A percentile compares a stretch with the other conserved stretches of the same genome.
These are phyloP conservation scores for Lasioglossum leucozonium DNA, from an alignment of 2,888 invertebrate species.

Conservation along the genomic window DNA sequence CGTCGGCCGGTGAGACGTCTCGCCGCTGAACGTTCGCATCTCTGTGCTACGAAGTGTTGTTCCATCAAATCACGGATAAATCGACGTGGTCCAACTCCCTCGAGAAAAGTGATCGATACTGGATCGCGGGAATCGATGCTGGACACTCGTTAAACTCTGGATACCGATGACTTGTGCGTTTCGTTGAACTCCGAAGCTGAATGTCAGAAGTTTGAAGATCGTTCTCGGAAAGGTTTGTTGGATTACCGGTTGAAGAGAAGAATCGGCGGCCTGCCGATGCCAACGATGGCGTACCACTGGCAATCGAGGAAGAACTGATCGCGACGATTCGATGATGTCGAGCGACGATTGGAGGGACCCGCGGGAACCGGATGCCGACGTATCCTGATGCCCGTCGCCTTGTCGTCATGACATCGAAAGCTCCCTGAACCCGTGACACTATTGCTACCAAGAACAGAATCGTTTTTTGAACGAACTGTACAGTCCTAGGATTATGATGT, in stretches of 20 bases:
- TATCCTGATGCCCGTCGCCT: slow-evolving; percentile 35
- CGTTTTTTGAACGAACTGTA: slow-evolving; percentile 29
- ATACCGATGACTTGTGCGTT: background rate
- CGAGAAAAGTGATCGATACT: background rate
- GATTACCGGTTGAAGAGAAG: background rate
- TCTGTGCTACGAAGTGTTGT: slow-evolving; percentile 47
- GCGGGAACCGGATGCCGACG: slow-evolving; percentile 42
- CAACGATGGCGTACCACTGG: slow-evolving; percentile 38
- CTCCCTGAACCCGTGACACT: slow-evolving; percentile 40
- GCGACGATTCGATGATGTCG: slow-evolving; percentile 48
- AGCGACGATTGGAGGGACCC: slow-evolving; percentile 40
- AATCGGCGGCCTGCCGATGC: background rate
- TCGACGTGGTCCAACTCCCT: background rate
- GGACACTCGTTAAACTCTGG: background rate
- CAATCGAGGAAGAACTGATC: slow-evolving; percentile 39
- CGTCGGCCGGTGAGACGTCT: slow-evolving; percentile 18
- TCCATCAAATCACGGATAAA: slow-evolving; percentile 13
- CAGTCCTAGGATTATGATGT: slow-evolving; percentile 39
- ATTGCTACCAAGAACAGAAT: slow-evolving; percentile 19
- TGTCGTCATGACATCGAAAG: slow-evolving; percentile 45
- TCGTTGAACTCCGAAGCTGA: background rate
- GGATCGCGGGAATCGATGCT: background rate
- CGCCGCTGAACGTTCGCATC: background rate
- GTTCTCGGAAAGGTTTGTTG: background rate
- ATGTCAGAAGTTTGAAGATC: background rate